These are phyloP conservation scores for Micropoecilia bifurca DNA, from an alignment of 2,797 vertebrate species.

Conservation along the genomic window DNA sequence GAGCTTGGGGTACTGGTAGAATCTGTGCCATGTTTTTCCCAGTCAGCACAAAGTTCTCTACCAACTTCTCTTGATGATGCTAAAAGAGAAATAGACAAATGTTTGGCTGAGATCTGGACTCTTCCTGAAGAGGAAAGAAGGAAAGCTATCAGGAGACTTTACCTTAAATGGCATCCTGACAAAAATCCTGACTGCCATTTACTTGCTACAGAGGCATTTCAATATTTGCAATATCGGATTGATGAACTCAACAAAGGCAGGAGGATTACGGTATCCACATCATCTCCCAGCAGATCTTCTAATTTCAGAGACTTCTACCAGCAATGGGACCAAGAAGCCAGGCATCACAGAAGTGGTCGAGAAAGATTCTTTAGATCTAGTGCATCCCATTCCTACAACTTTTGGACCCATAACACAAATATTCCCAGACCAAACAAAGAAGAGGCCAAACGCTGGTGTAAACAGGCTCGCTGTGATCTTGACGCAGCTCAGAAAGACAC, in stretches of 20 bases:
- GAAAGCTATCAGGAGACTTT: constrained; percentile 82
- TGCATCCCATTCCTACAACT: constrained; percentile 67
- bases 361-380: constrained; percentile 55
- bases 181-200: constrained; percentile 75
- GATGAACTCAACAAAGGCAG: constrained; percentile 51
- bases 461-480: constrained; percentile 84
- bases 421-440: constrained; percentile 70
- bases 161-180: constrained; percentile 84
- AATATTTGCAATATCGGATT: constrained; percentile 76
- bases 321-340: constrained; percentile 81
- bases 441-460: constrained; percentile 84
- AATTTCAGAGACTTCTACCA: constrained; percentile 61
- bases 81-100: constrained; percentile 82
- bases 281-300: neutral
- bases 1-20: too few relatives aligned
- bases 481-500: constrained; percentile 72
- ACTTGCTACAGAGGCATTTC: constrained; percentile 76
- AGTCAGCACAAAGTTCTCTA: constrained; percentile 34
- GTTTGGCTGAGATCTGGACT: constrained; percentile 78
- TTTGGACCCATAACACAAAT: constrained; percentile 73
- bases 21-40: constrained; percentile 16
- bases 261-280: too few relatives aligned
- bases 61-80: constrained; percentile 73
- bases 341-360: constrained; percentile 65
- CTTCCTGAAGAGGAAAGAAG: constrained; percentile 70